These are phyloP conservation scores for Toxonevra muliebris DNA, from an alignment of 2,888 invertebrate species.

Conservation along the genomic window DNA sequence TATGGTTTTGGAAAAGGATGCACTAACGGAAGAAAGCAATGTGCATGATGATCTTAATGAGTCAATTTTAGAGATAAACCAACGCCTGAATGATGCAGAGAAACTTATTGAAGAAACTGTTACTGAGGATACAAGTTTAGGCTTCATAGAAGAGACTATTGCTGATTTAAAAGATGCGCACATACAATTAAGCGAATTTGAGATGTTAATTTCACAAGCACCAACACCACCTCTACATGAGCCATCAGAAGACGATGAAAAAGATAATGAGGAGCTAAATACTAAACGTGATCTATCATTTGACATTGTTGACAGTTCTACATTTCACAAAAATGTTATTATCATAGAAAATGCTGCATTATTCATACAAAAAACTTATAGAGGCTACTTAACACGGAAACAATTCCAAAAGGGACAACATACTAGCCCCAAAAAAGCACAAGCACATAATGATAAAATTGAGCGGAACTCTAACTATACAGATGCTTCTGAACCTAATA, in stretches of 20 bases:
- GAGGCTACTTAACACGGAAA: background rate
- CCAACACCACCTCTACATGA: conserved; percentile 10
- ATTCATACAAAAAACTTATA: conserved; percentile 11
- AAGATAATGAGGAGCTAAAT: background rate
- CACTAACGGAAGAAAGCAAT: background rate
- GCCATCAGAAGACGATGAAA: conserved; percentile 21
- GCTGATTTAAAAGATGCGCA: conserved; percentile 8
- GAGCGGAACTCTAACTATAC: too few species aligned
- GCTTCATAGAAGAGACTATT: conserved; percentile 12
- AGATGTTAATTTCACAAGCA: conserved; percentile 6
- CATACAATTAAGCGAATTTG: conserved; percentile 9
- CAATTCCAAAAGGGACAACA: background rate
- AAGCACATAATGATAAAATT: background rate
- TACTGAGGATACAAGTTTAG: background rate
- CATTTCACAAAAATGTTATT: too few species aligned
- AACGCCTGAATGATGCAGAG: conserved; percentile 2
- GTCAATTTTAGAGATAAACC: background rate
- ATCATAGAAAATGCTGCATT: conserved; percentile 10
- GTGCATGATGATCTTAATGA: background rate
- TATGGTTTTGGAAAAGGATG: background rate
- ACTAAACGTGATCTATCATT: too few species aligned
- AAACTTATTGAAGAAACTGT: conserved; percentile 3
- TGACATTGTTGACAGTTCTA: too few species aligned
- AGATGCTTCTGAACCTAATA: too few species aligned
- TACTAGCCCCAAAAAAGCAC: conserved; percentile 3